Conservation (phyloP, 2,797 vertebrate genomes). For the Vireo griseus region DNA sequence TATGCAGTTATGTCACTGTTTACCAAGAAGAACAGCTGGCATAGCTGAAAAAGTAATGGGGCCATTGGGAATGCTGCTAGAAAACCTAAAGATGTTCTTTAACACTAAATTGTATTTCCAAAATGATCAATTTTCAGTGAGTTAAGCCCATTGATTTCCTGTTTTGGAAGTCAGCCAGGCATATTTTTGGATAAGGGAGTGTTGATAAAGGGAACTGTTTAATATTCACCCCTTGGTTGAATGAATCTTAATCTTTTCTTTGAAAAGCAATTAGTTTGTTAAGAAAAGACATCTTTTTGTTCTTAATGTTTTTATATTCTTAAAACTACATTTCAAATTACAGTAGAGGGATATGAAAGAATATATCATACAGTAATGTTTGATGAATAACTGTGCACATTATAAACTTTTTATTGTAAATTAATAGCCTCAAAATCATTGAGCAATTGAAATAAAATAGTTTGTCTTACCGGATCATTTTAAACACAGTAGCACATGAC, state of each 20-base stretch:
- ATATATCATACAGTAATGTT: not conserved
- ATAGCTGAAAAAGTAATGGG: not conserved
- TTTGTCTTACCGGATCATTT: not conserved
- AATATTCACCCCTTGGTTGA: not conserved
- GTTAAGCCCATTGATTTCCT: constrained; percentile 18
- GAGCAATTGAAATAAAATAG: not conserved
- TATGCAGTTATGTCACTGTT: not conserved
- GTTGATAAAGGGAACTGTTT: not conserved
- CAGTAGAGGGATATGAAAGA: not conserved
- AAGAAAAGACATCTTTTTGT: not conserved
- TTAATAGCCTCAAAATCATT: not conserved
- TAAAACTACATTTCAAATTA: not conserved
- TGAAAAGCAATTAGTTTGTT: not conserved
- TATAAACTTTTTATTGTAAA: not conserved
- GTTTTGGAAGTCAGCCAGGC: not conserved
- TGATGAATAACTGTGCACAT: not conserved
- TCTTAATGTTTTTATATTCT: not conserved
- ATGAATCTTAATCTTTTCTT: not conserved
- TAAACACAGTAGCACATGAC: not conserved
- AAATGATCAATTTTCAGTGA: not conserved
- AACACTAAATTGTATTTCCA: not conserved
- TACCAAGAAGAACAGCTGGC: constrained; percentile 17
- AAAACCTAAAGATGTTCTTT: not conserved
- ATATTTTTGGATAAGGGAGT: not conserved
- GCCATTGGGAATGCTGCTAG: not conserved